Evolutionary conservation across 35 echinoderm and acorn worm species (phyloP), one percentile per base, ranked within the genome.

Genomic region (Ophioderma brevispina): DNA sequence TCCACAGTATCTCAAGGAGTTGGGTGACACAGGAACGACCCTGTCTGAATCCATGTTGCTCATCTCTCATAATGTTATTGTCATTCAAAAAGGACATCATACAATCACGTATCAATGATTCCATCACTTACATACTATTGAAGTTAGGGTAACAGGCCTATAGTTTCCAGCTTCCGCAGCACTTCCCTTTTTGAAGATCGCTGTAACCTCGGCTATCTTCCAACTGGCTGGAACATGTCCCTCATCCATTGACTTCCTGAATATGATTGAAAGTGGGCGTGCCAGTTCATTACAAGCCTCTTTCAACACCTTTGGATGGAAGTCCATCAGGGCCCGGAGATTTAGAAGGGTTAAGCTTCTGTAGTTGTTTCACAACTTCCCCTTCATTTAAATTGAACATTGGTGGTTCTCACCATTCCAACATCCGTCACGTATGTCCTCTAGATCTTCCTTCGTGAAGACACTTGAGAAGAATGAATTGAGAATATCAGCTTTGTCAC

Each of bases 11-110:
- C 0, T 33, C 63, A 42, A 77, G 1, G 64, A 85, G n/a, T n/a
- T n/a, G n/a, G n/a, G n/a, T n/a, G n/a, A n/a, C n/a, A n/a, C n/a
- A n/a, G n/a, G n/a, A n/a, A n/a, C 90, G 64, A 21, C 82, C 70
- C 18, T 33, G 25, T n/a, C 82, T 49, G 31, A 92, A 92, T 37
- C 90, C 90, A 78, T 86, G 82, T 77, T 92, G 46, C 81, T 84
- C 64, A 41, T 92, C 80, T 28, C 76, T 28, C 30, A 89, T 78
- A 36, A 89, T 39, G 6, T 78, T 46, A 42, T 92, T 50, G 30
- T 79, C 6, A 19, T 52, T 31, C 28, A 86, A 5, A 52, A 59
- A 34, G 3, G 35, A 4, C 38, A 80, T 83, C 0, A 90, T 56
- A 52, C 18, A 0, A 35, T 77, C 40, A 36, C 64, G 59, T 36